phyloP scores from a whole-genome alignment of 1,140 invertebrate genomes.

The Sycophaga agraensis region DNA sequence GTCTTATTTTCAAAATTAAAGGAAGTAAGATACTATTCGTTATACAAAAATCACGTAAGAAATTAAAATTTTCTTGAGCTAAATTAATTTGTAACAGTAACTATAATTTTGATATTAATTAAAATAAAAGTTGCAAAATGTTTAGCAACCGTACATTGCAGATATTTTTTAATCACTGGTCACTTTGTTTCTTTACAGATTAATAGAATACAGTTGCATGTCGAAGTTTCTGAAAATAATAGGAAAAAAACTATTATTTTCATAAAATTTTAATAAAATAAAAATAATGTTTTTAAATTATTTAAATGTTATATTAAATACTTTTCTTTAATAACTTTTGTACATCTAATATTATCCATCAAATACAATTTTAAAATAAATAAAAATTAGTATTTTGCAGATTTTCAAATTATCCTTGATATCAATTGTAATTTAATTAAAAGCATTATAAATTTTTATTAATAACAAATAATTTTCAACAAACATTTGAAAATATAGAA shows the following conservation, averaged over 20 bases:
- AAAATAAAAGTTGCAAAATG: neutral
- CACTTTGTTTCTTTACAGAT: slow-evolving; percentile 2
- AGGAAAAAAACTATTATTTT: slow-evolving; percentile 1
- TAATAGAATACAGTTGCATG: slow-evolving; percentile 27
- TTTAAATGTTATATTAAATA: no score
- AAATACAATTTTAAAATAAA: no score
- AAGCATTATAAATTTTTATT: no score
- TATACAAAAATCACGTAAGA: neutral
- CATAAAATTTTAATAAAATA: neutral
- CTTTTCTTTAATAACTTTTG: no score
- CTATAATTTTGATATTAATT: slow-evolving; percentile 4
- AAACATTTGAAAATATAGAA: neutral
- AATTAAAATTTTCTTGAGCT: slow-evolving; percentile 5
- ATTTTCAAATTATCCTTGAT: neutral
- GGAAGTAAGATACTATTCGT: slow-evolving; percentile 8
- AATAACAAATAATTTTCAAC: neutral
- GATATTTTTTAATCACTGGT: neutral
- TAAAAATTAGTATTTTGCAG: no score
- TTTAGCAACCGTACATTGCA: neutral
- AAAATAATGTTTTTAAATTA: neutral
- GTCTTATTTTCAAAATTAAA: slow-evolving; percentile 22
- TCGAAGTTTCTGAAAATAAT: slow-evolving; percentile 29
- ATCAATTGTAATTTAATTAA: no score
- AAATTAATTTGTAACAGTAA: neutral
- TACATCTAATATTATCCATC: no score